Evolutionary conservation across 92 coral and sea anemone genomes (phyloP).

Genomic region (Parazoanthus swiftii): DNA sequence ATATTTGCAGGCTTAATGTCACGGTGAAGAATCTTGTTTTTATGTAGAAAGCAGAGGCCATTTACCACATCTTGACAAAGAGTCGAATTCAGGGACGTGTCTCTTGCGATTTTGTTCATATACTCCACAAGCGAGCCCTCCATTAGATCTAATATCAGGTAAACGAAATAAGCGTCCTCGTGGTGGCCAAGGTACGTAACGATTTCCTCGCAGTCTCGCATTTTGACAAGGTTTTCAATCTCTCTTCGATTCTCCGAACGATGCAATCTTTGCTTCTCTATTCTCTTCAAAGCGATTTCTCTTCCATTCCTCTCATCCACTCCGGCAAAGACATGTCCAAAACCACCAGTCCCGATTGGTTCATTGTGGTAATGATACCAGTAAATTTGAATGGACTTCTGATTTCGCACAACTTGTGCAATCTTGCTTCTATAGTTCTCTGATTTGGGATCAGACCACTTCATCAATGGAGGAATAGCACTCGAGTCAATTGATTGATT

Average conservation of each 20-base stretch:
- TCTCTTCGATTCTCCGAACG: slow-evolving; percentile 39
- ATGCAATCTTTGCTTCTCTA: slow-evolving; percentile 1
- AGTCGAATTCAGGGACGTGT: neutral
- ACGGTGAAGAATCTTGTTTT: no score
- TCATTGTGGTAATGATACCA: neutral
- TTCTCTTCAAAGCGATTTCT: slow-evolving; percentile 46
- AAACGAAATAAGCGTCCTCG: slow-evolving; percentile 15
- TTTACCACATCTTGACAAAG: slow-evolving; percentile 45
- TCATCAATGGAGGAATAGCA: neutral
- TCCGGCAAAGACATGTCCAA: slow-evolving; percentile 32
- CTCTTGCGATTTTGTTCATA: neutral
- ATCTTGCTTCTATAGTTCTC: neutral
- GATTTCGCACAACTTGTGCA: neutral
- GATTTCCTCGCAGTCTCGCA: slow-evolving; percentile 40
- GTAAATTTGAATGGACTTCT: neutral
- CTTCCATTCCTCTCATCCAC: slow-evolving; percentile 40
- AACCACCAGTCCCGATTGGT: no score
- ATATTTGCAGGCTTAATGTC: neutral
- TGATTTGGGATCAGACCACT: slow-evolving; percentile 6
- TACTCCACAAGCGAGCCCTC: slow-evolving; percentile 41
- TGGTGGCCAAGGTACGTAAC: slow-evolving; percentile 17
- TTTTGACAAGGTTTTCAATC: slow-evolving; percentile 25
- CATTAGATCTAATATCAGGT: slow-evolving; percentile 40
- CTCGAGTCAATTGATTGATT: neutral
- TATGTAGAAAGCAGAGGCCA: neutral